Percentiles rank a stretch among this genome's conserved stretches.
Conservation (phyloP, 92 coral and sea anemone species). For the Micromussa lordhowensis region DNA sequence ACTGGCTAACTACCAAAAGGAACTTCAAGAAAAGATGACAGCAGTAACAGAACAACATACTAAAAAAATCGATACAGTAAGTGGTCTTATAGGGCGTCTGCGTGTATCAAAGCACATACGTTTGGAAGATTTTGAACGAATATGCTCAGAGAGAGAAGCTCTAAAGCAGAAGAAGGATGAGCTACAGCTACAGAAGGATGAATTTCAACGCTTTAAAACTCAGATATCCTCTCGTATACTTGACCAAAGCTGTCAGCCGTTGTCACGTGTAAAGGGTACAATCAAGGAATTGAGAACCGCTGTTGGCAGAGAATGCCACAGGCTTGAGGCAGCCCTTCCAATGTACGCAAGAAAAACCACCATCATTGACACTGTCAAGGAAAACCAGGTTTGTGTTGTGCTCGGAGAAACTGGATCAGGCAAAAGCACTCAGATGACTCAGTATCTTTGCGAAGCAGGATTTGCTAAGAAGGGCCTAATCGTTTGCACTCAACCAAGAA, state of each 20-base stretch:
- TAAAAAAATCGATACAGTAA: constrained; percentile 19
- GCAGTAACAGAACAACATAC: constrained; percentile 21
- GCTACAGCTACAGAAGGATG: constrained; percentile 36
- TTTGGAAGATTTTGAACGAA: constrained; percentile 52
- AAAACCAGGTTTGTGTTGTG: constrained; percentile 80
- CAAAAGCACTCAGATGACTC: constrained; percentile 94
- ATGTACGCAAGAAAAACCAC: constrained; percentile 82
- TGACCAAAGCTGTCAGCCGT: not conserved
- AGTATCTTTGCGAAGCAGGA: constrained; percentile 86
- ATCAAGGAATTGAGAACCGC: constrained; percentile 45
- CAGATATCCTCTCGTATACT: not conserved
- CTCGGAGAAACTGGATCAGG: constrained; percentile 99
- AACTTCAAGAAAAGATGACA: constrained; percentile 26
- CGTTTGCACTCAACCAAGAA: constrained; percentile 95
- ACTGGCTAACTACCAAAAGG: constrained; percentile 28
- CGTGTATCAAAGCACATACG: constrained; percentile 38
- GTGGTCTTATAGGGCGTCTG: constrained; percentile 8
- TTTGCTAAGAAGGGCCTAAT: constrained; percentile 66
- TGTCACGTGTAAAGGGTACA: not conserved
- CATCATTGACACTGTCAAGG: constrained; percentile 62
- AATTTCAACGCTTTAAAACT: constrained; percentile 5
- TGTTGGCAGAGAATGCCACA: constrained; percentile 73
- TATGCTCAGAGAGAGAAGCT: constrained; percentile 50
- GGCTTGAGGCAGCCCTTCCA: constrained; percentile 80
- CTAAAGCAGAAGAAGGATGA: constrained; percentile 67